Evolutionary conservation across 2,888 invertebrate genomes (phyloP).

Genomic region (Alentia gelatinosa): DNA sequence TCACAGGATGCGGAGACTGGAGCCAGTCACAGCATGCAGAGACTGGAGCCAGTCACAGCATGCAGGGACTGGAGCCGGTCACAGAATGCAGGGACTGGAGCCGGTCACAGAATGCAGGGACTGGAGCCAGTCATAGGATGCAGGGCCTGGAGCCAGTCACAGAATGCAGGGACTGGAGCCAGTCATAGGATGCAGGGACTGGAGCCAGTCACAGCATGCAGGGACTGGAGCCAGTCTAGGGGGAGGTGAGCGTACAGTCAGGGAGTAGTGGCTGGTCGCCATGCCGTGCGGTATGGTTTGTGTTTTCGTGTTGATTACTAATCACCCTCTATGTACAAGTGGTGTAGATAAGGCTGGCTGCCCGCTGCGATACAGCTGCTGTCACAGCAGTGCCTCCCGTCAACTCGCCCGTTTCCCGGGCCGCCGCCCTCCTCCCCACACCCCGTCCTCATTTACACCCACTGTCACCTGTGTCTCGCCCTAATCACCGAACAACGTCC

Average conservation of each 20-base stretch:
- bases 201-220: neutral
- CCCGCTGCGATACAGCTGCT: constrained; percentile 16
- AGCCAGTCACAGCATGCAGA: too few relatives aligned
- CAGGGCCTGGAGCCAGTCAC: too few relatives aligned
- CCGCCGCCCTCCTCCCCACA: neutral
- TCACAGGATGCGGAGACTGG: too few relatives aligned
- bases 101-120: too few relatives aligned
- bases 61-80: too few relatives aligned
- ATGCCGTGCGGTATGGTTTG: neutral
- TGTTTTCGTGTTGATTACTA: neutral
- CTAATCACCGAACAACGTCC: neutral
- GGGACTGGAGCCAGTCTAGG: neutral
- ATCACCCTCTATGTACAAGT: neutral
- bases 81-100: too few relatives aligned
- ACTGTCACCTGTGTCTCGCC: neutral
- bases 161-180: too few relatives aligned
- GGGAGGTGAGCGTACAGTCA: too few relatives aligned
- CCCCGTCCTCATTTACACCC: neutral
- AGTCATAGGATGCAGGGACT: neutral
- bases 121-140: too few relatives aligned
- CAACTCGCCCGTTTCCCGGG: neutral
- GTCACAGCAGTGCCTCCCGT: neutral
- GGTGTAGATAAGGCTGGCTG: neutral
- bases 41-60: too few relatives aligned
- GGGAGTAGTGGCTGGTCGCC: neutral